Evolutionary conservation across 2,113 vertebrate genomes (phyloP).

Genomic region (Sterrhoptilus dennistouni): DNA sequence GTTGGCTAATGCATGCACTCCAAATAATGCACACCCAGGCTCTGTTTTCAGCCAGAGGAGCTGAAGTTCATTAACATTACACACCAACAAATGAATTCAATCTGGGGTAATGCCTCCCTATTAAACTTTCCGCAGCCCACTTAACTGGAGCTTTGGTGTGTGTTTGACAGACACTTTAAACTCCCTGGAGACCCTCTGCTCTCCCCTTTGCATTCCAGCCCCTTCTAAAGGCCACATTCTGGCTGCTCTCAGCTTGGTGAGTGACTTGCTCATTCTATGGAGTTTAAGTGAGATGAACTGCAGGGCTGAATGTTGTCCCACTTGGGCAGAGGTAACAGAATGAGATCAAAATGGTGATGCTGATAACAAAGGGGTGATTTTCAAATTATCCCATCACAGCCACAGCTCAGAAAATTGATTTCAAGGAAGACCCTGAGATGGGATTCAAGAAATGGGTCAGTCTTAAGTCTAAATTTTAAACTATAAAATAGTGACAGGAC

Average conservation of each 20-base stretch:
- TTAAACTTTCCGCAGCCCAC: conserved; percentile 34
- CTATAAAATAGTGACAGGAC: background rate
- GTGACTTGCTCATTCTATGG: background rate
- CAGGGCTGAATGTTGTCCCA: background rate
- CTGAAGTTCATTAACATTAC: conserved; percentile 32
- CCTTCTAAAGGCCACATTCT: background rate
- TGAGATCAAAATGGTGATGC: background rate
- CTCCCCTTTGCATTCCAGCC: background rate
- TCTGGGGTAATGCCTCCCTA: conserved; percentile 6
- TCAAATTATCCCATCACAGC: background rate
- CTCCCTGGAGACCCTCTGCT: background rate
- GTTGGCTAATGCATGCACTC: conserved; percentile 41
- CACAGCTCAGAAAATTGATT: background rate
- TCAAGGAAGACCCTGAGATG: background rate
- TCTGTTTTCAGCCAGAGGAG: conserved; percentile 32
- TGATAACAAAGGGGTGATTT: background rate
- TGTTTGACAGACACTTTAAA: conserved; percentile 35
- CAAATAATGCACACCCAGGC: conserved; percentile 13
- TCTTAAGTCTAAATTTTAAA: background rate
- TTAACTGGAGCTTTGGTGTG: conserved; percentile 9
- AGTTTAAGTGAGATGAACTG: background rate
- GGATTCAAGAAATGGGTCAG: background rate
- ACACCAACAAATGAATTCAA: conserved; percentile 38
- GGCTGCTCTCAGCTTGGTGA: background rate
- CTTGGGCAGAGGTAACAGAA: background rate